These are phyloP conservation scores for Distichodus sexfasciatus DNA, from an alignment of 2,797 vertebrate genomes.

Conservation along the genomic window DNA sequence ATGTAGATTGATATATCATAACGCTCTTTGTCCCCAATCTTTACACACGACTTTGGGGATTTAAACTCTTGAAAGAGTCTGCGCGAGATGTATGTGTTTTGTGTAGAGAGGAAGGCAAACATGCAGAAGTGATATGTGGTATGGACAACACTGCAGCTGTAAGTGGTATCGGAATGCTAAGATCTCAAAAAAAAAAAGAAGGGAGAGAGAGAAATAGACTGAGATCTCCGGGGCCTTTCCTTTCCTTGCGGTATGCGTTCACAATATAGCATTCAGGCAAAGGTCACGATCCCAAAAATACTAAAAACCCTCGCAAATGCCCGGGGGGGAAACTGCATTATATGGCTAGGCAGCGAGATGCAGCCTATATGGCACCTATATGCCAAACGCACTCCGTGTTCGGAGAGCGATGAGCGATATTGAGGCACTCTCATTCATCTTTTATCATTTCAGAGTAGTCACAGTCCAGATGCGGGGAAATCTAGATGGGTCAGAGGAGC, in stretches of 20 bases:
- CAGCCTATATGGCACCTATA: slow-evolving; percentile 6
- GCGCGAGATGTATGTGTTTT: slow-evolving; percentile 23
- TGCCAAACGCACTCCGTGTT: slow-evolving; percentile 17
- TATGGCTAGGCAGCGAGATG: slow-evolving; percentile 4
- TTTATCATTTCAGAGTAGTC: slow-evolving; percentile 64
- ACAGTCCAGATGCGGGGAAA: slow-evolving; percentile 58
- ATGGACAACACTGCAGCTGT: neutral
- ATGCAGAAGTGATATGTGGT: neutral
- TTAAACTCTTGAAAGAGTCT: slow-evolving; percentile 21
- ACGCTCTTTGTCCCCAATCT: too few relatives aligned
- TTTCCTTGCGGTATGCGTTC: neutral
- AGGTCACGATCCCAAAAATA: neutral
- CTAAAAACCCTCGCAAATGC: slow-evolving; percentile 20
- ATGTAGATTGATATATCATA: too few relatives aligned
- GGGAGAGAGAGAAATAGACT: neutral
- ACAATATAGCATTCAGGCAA: neutral
- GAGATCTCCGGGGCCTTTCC: neutral
- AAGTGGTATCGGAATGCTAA: neutral
- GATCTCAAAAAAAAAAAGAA: too few relatives aligned
- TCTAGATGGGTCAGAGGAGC: slow-evolving; percentile 55
- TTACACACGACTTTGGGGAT: slow-evolving; percentile 41
- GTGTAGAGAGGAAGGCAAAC: slow-evolving; percentile 9
- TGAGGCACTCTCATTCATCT: slow-evolving; percentile 68
- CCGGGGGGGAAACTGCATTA: slow-evolving; percentile 21
- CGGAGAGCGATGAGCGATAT: slow-evolving; percentile 51